Evolutionary conservation across 2,797 vertebrate species (phyloP).

Genomic region (Adrianichthys oophorus): DNA sequence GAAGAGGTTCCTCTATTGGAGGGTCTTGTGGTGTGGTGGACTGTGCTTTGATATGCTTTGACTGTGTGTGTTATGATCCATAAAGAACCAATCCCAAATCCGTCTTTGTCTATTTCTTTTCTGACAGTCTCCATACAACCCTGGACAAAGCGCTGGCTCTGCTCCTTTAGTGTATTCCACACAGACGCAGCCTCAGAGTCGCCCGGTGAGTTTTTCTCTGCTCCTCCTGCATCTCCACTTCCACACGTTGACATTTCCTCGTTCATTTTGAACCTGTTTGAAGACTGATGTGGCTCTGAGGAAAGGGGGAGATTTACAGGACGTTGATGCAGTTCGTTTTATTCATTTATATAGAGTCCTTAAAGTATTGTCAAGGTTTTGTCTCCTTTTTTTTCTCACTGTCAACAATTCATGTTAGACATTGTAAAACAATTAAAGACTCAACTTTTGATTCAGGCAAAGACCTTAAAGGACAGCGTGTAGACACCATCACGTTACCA

Average conservation of each 20-base stretch:
- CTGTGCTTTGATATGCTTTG: conserved; percentile 11
- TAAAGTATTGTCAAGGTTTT: too few relatives aligned
- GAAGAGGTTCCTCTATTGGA: too few relatives aligned
- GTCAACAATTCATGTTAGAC: too few relatives aligned
- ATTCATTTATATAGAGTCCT: too few relatives aligned
- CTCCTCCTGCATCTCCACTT: conserved; percentile 11
- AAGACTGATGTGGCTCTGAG: too few relatives aligned
- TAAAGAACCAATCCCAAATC: conserved; percentile 14
- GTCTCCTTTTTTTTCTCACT: too few relatives aligned
- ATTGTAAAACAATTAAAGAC: too few relatives aligned
- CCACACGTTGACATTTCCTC: conserved; percentile 10
- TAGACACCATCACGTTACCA: too few relatives aligned
- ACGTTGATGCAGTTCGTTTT: too few relatives aligned
- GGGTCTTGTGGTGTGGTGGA: conserved; percentile 6
- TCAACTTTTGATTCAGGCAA: too few relatives aligned
- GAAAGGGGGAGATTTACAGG: too few relatives aligned
- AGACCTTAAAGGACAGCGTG: too few relatives aligned
- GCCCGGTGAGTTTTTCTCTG: conserved; percentile 85
- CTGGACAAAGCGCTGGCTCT: conserved; percentile 93
- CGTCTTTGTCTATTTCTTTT: conserved; percentile 26
- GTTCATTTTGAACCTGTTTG: conserved; percentile 7
- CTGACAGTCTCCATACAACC: conserved; percentile 89
- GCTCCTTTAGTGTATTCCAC: conserved; percentile 91
- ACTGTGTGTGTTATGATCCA: conserved; percentile 1
- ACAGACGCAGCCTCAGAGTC: conserved; percentile 91